Percentiles rank a stretch among this genome's conserved stretches.
Conservation (phyloP, 1,140 invertebrate genomes). For the Anoplophora glabripennis region DNA sequence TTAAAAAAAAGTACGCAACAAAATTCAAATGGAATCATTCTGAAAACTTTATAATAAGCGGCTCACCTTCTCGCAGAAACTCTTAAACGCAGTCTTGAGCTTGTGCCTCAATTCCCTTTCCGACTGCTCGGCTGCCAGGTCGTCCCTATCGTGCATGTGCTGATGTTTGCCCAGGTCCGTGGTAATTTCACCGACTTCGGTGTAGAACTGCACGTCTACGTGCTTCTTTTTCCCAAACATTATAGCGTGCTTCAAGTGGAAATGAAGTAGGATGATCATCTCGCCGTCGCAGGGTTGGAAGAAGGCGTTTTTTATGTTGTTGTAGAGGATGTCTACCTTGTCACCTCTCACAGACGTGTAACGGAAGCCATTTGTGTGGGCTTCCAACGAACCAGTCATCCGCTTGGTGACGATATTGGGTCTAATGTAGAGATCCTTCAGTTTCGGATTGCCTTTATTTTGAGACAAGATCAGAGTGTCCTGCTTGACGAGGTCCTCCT, state of each 20-base stretch:
- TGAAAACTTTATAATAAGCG: background rate
- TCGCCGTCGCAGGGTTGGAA: conserved; percentile 99
- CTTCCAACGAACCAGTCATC: conserved; percentile 93
- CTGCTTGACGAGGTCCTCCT: conserved; percentile 98
- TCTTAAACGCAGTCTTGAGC: conserved; percentile 96
- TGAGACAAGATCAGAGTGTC: conserved; percentile 94
- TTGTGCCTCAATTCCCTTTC: conserved; percentile 96
- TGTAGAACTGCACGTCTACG: conserved; percentile 98
- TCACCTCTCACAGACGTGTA: conserved; percentile 98
- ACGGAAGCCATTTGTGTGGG: conserved; percentile 95
- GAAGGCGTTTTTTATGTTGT: conserved; percentile 99
- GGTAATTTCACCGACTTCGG: conserved; percentile 99
- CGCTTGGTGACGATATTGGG: conserved; percentile 98
- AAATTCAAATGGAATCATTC: no score
- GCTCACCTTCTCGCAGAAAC: conserved; percentile 89
- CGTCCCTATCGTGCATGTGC: conserved; percentile 99
- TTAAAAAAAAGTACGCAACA: no score
- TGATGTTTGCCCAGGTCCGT: conserved; percentile 99
- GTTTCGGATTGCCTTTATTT: conserved; percentile 96
- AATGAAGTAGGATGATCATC: conserved; percentile 99
- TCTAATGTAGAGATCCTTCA: conserved; percentile 97
- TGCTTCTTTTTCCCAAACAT: conserved; percentile 99
- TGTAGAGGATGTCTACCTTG: conserved; percentile 99
- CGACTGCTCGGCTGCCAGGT: conserved; percentile 96
- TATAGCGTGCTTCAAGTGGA: conserved; percentile 97